phyloP scores from a whole-genome alignment of 2,113 vertebrate species.

The Xiphophorus maculatus region DNA sequence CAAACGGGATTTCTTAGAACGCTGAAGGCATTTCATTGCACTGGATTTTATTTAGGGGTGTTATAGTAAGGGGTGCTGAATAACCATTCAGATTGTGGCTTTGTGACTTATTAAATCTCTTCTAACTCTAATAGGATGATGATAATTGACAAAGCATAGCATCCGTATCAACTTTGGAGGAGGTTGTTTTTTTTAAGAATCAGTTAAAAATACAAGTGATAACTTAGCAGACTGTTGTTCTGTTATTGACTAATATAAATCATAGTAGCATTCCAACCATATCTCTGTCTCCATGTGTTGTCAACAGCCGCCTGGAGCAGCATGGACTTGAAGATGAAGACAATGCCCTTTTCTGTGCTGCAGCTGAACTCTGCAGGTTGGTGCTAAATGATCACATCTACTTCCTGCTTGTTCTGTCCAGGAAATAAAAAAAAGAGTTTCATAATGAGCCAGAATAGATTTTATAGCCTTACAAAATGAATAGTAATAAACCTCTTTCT shows the following conservation, averaged over 20 bases:
- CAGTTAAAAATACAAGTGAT: too few species aligned
- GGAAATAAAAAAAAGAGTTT: background rate
- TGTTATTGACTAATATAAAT: background rate
- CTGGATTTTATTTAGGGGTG: background rate
- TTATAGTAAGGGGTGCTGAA: background rate
- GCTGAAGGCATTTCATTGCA: background rate
- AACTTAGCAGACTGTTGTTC: too few species aligned
- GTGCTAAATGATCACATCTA: background rate
- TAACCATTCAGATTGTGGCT: background rate
- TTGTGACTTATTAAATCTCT: background rate
- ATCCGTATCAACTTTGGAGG: background rate
- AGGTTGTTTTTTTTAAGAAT: background rate
- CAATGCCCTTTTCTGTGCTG: slow-evolving; percentile 84
- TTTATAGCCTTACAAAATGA: background rate
- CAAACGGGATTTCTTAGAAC: background rate
- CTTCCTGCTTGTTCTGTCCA: background rate
- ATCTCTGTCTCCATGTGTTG: slow-evolving; percentile 17
- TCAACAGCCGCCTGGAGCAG: slow-evolving; percentile 84
- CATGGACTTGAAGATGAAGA: slow-evolving; percentile 85
- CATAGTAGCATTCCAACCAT: background rate
- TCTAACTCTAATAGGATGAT: background rate
- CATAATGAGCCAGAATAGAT: background rate
- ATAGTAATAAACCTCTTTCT: slow-evolving; percentile 9
- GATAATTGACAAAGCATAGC: background rate
- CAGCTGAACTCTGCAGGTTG: slow-evolving; percentile 73